Percentiles rank a stretch among this genome's conserved stretches.
These are phyloP conservation scores for Actinernus sp. DNA, from an alignment of 92 coral and sea anemone species.

Conservation along the genomic window DNA sequence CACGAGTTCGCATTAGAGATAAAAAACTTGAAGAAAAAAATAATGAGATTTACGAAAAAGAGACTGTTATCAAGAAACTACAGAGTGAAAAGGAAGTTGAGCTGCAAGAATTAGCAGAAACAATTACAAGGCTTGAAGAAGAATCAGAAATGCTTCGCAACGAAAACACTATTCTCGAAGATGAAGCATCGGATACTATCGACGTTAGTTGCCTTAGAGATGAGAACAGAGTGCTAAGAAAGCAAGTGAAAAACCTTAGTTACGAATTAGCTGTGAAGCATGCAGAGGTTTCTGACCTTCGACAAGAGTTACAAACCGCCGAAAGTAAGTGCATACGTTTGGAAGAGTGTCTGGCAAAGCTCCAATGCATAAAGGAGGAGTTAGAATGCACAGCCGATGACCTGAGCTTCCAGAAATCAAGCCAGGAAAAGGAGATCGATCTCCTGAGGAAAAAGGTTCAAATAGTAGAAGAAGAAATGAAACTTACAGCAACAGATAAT, in stretches of 20 bases:
- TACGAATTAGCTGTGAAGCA: slow-evolving; percentile 3
- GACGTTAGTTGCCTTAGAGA: slow-evolving; percentile 18
- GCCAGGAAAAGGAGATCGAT: slow-evolving; percentile 58
- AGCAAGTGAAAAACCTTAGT: slow-evolving; percentile 11
- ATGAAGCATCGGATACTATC: slow-evolving; percentile 31
- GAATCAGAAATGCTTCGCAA: slow-evolving; percentile 8
- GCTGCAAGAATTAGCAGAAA: slow-evolving; percentile 1
- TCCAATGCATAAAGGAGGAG: slow-evolving; percentile 48
- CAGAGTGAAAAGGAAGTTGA: neutral
- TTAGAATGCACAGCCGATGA: slow-evolving; percentile 51
- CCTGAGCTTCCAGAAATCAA: slow-evolving; percentile 48
- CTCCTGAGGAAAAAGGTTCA: slow-evolving; percentile 59
- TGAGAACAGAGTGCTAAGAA: slow-evolving; percentile 9
- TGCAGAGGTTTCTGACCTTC: slow-evolving; percentile 15
- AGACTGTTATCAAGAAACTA: slow-evolving; percentile 18
- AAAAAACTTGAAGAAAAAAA: slow-evolving; percentile 38
- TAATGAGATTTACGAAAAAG: slow-evolving; percentile 47
- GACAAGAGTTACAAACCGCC: slow-evolving; percentile 23
- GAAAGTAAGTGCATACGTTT: slow-evolving; percentile 13
- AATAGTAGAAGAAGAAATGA: slow-evolving; percentile 55
- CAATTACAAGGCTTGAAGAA: neutral
- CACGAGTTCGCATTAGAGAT: slow-evolving; percentile 28
- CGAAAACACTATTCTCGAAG: slow-evolving; percentile 34
- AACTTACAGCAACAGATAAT: slow-evolving; percentile 8
- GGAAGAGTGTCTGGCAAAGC: slow-evolving; percentile 33